phyloP scores from a whole-genome alignment of 37 sponge, comb jelly and placozoan genomes.

The Ianthella basta region DNA sequence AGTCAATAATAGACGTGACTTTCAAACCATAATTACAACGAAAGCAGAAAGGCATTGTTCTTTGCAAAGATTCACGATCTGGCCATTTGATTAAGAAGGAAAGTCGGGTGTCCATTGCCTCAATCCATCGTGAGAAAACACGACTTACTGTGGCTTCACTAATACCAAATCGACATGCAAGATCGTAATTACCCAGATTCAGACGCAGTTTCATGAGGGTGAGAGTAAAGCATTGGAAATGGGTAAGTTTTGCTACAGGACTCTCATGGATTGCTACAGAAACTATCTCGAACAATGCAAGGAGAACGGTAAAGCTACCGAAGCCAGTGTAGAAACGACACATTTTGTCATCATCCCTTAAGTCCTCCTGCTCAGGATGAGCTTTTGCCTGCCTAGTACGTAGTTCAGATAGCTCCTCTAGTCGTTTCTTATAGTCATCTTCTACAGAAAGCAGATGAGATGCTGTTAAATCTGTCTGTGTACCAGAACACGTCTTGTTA shows the following conservation, averaged over 20 bases:
- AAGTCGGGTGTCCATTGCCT: conserved; percentile 17
- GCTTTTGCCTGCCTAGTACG: conserved; percentile 8
- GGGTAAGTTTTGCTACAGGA: background rate
- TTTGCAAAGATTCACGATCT: conserved; percentile 26
- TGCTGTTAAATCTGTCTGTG: conserved; percentile 47
- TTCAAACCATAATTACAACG: background rate
- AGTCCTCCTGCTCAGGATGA: conserved; percentile 24
- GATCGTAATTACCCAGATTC: conserved; percentile 11
- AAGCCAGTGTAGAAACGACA: conserved; percentile 45
- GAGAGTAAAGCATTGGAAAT: background rate
- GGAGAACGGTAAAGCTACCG: conserved; percentile 34
- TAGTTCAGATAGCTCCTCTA: conserved; percentile 11
- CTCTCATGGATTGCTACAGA: conserved; percentile 12
- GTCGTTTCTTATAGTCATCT: conserved; percentile 27
- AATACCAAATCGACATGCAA: conserved; percentile 32
- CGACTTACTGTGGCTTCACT: conserved; percentile 21
- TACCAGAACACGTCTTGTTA: background rate
- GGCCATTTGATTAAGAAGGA: conserved; percentile 39
- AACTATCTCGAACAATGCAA: conserved; percentile 44
- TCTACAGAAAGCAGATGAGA: conserved; percentile 16
- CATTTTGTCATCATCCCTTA: conserved; percentile 28
- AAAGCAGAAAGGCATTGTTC: conserved; percentile 41
- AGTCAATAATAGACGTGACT: conserved; percentile 30
- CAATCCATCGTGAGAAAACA: conserved; percentile 22
- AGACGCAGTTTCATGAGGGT: conserved; percentile 32